Conservation (phyloP, 2,797 vertebrate species). For the Enteromius thamalakanensis region DNA sequence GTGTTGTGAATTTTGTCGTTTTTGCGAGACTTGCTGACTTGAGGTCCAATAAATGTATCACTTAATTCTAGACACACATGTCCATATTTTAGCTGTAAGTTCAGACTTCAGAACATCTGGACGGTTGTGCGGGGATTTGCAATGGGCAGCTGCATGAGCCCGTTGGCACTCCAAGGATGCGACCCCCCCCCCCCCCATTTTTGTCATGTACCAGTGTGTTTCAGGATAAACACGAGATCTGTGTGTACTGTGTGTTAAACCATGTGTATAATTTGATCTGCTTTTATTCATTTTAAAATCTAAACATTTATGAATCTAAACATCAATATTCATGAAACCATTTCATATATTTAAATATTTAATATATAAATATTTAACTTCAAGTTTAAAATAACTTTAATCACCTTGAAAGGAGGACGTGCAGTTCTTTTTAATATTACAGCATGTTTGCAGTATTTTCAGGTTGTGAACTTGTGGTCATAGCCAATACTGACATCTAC, state of each 20-base stretch:
- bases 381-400: not conserved
- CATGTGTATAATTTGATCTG: not conserved
- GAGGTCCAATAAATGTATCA: not conserved
- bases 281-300: not conserved
- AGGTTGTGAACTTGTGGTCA: not conserved
- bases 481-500: not conserved
- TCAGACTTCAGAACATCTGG: constrained; percentile 29
- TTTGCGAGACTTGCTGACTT: not conserved
- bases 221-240: constrained; percentile 2
- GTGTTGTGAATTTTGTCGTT: not conserved
- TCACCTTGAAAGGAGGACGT: not conserved
- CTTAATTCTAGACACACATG: constrained; percentile 1
- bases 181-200: constrained; percentile 65
- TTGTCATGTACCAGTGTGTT: constrained; percentile 30
- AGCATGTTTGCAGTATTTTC: not conserved
- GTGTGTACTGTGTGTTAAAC: not conserved
- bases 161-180: constrained; percentile 60
- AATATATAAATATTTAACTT: not conserved
- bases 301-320: not conserved
- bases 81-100: not conserved
- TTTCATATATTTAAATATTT: not conserved
- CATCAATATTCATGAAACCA: not conserved
- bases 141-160: constrained; percentile 40
- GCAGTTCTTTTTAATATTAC: not conserved
- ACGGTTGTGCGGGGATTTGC: constrained; percentile 21